phyloP scores from a whole-genome alignment of 2,888 invertebrate genomes.

The Lottia gigantea region DNA sequence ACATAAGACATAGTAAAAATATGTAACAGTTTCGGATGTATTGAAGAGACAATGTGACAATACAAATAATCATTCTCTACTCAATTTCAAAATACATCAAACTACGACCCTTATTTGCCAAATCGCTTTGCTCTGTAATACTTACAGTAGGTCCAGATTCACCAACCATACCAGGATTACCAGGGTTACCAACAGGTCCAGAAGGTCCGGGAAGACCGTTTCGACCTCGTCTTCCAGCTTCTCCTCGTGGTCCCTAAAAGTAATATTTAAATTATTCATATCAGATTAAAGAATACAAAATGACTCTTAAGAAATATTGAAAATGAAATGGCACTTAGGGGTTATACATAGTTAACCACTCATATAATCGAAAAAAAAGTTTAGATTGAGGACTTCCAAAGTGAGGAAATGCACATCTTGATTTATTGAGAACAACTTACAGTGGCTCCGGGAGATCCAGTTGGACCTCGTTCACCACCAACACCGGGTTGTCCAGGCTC shows the following conservation, averaged over 20 bases:
- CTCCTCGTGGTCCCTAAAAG: background rate
- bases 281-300: background rate
- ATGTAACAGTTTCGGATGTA: no score
- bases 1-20: no score
- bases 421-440: constrained; percentile 27
- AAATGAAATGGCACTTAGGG: no score
- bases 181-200: constrained; percentile 47
- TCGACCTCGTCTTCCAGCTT: constrained; percentile 18
- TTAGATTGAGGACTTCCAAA: background rate
- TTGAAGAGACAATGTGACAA: no score
- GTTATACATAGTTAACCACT: no score
- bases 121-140: no score
- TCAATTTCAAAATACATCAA: no score
- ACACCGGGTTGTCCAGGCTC: constrained; percentile 59
- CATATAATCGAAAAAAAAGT: background rate
- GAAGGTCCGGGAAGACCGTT: constrained; percentile 40
- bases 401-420: no score
- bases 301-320: no score
- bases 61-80: no score
- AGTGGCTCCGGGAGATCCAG: constrained; percentile 44
- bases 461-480: constrained; percentile 46
- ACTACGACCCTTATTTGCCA: no score
- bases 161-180: constrained; percentile 53
- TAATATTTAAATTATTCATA: background rate
- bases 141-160: constrained; percentile 45